Percentiles rank a stretch among this genome's conserved stretches.
Evolutionary conservation across 2,797 vertebrate genomes (phyloP).

Genomic region (Poecile montanus): DNA sequence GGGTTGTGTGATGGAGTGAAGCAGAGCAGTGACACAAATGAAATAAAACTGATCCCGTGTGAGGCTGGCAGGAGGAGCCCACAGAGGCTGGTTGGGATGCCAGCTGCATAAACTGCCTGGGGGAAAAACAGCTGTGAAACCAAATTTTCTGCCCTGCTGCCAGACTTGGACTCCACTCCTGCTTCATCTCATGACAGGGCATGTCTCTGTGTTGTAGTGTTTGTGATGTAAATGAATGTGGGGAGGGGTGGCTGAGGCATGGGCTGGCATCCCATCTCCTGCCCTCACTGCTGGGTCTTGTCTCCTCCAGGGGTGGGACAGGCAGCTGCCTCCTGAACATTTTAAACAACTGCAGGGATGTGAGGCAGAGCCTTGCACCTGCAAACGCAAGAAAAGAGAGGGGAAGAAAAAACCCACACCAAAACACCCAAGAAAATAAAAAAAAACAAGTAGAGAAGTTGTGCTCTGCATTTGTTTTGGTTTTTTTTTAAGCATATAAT

Average conservation of each 20-base stretch:
- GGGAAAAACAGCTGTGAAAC: background rate
- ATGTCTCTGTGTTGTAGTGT: background rate
- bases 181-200: background rate
- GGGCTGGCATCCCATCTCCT: background rate
- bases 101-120: background rate
- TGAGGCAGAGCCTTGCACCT: background rate
- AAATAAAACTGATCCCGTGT: background rate
- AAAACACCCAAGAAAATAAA: background rate
- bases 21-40: background rate
- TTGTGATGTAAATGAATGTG: background rate
- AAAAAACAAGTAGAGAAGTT: background rate
- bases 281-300: background rate
- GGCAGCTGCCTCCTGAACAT: background rate
- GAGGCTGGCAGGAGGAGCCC: background rate
- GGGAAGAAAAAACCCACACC: background rate
- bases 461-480: rapidly evolving
- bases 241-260: background rate
- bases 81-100: rapidly evolving
- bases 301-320: background rate
- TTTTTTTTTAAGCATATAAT: rapidly evolving
- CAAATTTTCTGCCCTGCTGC: background rate
- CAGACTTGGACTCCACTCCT: background rate
- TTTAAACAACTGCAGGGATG: background rate
- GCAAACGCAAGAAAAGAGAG: background rate
- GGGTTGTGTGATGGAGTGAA: rapidly evolving